Conservation (phyloP, 2,113 vertebrate species). For the Oncorhynchus nerka region DNA sequence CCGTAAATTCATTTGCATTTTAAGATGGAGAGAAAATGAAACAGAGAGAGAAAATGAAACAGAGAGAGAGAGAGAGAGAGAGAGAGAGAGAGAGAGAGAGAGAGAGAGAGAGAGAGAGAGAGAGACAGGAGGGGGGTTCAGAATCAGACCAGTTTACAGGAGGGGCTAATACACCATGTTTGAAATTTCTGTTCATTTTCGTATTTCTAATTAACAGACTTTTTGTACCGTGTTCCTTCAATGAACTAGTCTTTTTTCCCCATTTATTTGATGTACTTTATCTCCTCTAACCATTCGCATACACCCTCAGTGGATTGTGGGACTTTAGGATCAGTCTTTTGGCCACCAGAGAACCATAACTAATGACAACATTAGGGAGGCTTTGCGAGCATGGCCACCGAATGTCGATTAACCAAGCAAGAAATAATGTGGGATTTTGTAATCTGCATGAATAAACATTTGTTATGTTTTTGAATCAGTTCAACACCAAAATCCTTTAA, state of each 20-base stretch:
- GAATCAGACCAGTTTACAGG: constrained; percentile 22
- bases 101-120: too few relatives aligned
- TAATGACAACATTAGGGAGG: constrained; percentile 77
- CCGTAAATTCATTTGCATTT: constrained; percentile 32
- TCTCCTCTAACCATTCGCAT: constrained; percentile 73
- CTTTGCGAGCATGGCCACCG: constrained; percentile 71
- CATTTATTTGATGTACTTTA: constrained; percentile 73
- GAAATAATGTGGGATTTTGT: constrained; percentile 76
- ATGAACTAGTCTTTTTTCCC: constrained; percentile 55
- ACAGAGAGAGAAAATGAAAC: too few relatives aligned
- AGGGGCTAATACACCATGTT: constrained; percentile 53
- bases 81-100: too few relatives aligned
- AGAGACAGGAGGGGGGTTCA: background rate
- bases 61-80: too few relatives aligned
- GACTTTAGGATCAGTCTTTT: constrained; percentile 74
- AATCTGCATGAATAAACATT: constrained; percentile 74
- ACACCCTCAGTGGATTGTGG: constrained; percentile 62
- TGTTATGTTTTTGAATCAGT: constrained; percentile 48
- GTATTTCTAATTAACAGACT: constrained; percentile 77
- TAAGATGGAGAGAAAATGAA: constrained; percentile 48
- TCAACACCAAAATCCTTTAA: constrained; percentile 27
- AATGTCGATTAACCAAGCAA: constrained; percentile 76
- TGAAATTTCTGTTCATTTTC: constrained; percentile 75
- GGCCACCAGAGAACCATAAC: constrained; percentile 78
- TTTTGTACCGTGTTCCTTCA: constrained; percentile 62